Evolutionary conservation across 1,140 invertebrate genomes (phyloP), one percentile per base, ranked within the genome.

Genomic region (Battus philenor): DNA sequence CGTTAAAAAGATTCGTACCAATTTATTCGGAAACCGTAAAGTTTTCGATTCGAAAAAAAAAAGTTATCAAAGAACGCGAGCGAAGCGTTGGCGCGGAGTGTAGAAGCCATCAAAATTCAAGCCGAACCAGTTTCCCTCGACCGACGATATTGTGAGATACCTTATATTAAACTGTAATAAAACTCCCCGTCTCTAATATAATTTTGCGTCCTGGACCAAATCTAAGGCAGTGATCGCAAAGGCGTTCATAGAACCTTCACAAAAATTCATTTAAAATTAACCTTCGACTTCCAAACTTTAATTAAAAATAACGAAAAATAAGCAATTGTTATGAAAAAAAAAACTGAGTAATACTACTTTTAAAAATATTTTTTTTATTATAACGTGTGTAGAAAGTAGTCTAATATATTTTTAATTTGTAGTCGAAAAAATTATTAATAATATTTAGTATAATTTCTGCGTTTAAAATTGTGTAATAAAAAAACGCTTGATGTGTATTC

Each of bases 141-240:
- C 62, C 50, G 54, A 57, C 63, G 64, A 74, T 73, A 72, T 75
- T 76, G 59, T 68, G 60, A 71, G 70, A 73, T 75, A 78, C 66
- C 66, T 79, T 71, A 79, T 79, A 79, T 79, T 79, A 76, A 79
- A 79, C 68, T 76, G 72, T 75, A 76, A 79, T 79, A 79, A 79
- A 79, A 75, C 62, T 70, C 58, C 56, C 59, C 67, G 62, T 65
- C 57, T 68, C 66, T 75, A 76, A 75, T 75, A 76, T 70, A 74
- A 75, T 76, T 73, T 63, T 58, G 59, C 47, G 63, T 59, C 62
- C 50, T 59, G 56, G 56, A 66, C 67, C 57, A 47, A 36, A 39
- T 41, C 17, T 67, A 60, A 68, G 54, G 55, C 47, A 29, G 36
- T 12, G 47, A 44, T 39, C 46, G 67, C 60, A 60, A 46, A 43